phyloP scores from a whole-genome alignment of 2,888 invertebrate genomes.

The Cabera pusaria region DNA sequence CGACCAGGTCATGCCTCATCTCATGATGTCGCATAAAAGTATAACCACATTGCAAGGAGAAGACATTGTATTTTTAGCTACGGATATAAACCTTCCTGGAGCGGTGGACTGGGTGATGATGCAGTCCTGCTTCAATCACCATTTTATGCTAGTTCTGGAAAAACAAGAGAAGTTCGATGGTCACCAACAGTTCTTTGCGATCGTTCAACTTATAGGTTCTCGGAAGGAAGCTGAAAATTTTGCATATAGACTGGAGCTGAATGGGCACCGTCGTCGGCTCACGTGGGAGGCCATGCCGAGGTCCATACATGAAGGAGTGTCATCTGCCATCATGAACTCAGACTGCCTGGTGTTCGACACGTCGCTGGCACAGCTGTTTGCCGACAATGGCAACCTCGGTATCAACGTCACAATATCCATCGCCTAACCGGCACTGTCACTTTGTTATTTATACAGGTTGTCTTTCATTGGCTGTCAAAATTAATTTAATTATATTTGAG shows the following conservation, averaged over 20 bases:
- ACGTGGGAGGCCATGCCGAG: conserved; percentile 99
- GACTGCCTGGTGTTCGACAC: conserved; percentile 99
- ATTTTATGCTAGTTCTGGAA: conserved; percentile 99
- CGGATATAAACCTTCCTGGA: conserved; percentile 99
- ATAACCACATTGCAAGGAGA: conserved; percentile 99
- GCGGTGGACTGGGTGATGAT: conserved; percentile 99
- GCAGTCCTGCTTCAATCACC: conserved; percentile 99
- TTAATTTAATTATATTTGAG: conserved; percentile 48
- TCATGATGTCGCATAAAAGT: conserved; percentile 98
- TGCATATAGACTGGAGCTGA: conserved; percentile 98
- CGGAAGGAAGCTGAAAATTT: conserved; percentile 99
- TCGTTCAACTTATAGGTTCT: conserved; percentile 99
- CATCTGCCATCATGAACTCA: conserved; percentile 97
- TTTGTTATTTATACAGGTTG: conserved; percentile 34
- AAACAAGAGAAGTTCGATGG: conserved; percentile 99
- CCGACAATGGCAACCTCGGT: conserved; percentile 99
- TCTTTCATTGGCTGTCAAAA: conserved; percentile 44
- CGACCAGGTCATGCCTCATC: conserved; percentile 99
- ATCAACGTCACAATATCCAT: conserved; percentile 99
- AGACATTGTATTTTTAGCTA: conserved; percentile 99
- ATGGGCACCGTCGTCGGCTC: conserved; percentile 95
- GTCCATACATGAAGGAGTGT: conserved; percentile 99
- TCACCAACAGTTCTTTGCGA: conserved; percentile 98
- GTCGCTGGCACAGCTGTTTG: conserved; percentile 98
- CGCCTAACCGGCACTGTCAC: conserved; percentile 82